These are phyloP conservation scores for Euborellia annulipes DNA, from an alignment of 1,140 invertebrate genomes.

Conservation along the genomic window DNA sequence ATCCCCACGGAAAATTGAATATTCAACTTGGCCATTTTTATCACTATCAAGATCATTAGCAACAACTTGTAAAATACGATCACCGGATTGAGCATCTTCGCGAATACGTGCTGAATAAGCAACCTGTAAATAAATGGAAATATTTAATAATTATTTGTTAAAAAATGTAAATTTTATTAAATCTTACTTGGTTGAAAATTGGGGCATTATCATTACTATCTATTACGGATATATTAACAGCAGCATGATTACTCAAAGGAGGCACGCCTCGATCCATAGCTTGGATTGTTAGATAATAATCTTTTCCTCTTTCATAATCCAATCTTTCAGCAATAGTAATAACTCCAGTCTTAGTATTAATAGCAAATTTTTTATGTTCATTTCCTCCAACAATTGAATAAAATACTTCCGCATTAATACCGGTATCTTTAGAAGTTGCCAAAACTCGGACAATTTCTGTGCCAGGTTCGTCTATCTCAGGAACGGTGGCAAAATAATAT, in stretches of 20 bases:
- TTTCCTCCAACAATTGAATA: conserved; percentile 82
- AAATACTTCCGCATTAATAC: conserved; percentile 80
- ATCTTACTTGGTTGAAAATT: conserved; percentile 58
- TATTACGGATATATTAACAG: conserved; percentile 70
- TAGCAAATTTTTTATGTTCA: conserved; percentile 68
- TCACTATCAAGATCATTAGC: conserved; percentile 70
- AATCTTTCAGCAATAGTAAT: conserved; percentile 60
- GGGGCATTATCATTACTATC: conserved; percentile 87
- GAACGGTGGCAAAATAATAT: conserved; percentile 53
- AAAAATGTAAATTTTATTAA: conserved; percentile 33
- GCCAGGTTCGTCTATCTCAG: conserved; percentile 56
- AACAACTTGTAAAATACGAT: conserved; percentile 49
- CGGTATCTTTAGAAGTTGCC: conserved; percentile 83
- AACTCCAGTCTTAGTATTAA: conserved; percentile 55
- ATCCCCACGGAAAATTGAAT: conserved; percentile 66
- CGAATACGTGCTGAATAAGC: conserved; percentile 43
- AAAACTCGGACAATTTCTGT: conserved; percentile 63
- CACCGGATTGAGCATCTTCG: conserved; percentile 57
- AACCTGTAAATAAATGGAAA: too few relatives aligned
- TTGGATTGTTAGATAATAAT: conserved; percentile 79
- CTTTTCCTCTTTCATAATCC: conserved; percentile 68
- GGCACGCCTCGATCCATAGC: conserved; percentile 76
- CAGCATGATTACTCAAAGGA: conserved; percentile 68
- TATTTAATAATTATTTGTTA: too few relatives aligned
- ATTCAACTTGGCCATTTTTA: conserved; percentile 59